Conservation (phyloP, 2,888 invertebrate species). For the Orchestes rusci region DNA sequence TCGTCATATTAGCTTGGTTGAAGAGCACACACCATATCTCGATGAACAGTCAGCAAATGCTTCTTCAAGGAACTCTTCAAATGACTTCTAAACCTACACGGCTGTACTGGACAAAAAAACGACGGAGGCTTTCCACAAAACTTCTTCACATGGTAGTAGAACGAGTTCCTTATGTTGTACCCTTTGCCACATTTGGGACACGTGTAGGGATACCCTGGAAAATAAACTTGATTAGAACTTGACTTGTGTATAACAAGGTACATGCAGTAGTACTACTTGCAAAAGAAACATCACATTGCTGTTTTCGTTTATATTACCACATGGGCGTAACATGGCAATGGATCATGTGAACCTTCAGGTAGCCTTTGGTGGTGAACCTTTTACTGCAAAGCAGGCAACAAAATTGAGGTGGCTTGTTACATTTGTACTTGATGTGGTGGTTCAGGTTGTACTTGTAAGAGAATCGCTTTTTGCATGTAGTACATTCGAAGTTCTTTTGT, state of each 20-base stretch:
- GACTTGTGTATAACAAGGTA: too few species aligned
- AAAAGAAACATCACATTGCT: too few species aligned
- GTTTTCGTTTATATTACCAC: too few species aligned
- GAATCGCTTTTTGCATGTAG: constrained; percentile 23
- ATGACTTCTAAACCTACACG: constrained; percentile 12
- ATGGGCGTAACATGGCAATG: too few species aligned
- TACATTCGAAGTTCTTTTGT: constrained; percentile 17
- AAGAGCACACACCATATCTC: too few species aligned
- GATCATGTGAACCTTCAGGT: neutral
- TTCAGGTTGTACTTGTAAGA: constrained; percentile 24
- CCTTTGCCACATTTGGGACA: constrained; percentile 1
- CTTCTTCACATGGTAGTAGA: constrained; percentile 14
- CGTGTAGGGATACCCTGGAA: constrained; percentile 2
- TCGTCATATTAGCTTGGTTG: too few species aligned
- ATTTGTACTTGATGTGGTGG: constrained; percentile 31
- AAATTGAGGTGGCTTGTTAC: constrained; percentile 29
- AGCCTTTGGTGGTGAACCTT: neutral
- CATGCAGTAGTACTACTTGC: too few species aligned
- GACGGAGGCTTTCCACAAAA: constrained; percentile 15
- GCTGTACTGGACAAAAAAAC: constrained; percentile 7
- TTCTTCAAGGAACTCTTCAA: constrained; percentile 15
- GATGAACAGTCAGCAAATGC: constrained; percentile 11
- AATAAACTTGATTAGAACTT: too few species aligned
- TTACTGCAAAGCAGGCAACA: constrained; percentile 24
- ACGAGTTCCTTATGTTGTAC: constrained; percentile 12